A percentile compares a stretch with the other conserved stretches of the same genome.
Evolutionary conservation across 2,113 vertebrate genomes (phyloP).

Genomic region (Cynoglossus semilaevis): DNA sequence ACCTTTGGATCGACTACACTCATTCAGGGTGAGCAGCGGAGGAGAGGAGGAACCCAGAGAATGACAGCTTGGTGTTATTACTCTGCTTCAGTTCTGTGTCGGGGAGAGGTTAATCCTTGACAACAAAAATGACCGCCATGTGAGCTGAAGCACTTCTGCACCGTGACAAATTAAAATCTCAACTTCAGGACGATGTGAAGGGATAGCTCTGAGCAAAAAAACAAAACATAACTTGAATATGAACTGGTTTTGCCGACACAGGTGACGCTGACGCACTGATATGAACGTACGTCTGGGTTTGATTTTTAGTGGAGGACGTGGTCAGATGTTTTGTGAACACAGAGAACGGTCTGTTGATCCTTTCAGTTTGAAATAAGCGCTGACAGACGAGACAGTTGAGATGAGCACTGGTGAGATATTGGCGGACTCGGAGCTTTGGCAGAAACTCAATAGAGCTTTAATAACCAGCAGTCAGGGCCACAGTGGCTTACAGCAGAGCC

Average conservation of each 20-base stretch:
- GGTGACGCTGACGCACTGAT: constrained; percentile 25
- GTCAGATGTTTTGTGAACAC: constrained; percentile 34
- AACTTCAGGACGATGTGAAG: constrained; percentile 13
- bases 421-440: constrained; percentile 64
- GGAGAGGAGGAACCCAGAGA: constrained; percentile 37
- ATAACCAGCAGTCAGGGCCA: constrained; percentile 68
- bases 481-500: constrained; percentile 57
- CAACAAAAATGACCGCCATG: constrained; percentile 15
- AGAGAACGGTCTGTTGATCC: constrained; percentile 47
- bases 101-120: constrained; percentile 31
- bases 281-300: constrained; percentile 27
- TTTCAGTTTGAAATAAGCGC: constrained; percentile 53
- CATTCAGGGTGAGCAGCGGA: constrained; percentile 14
- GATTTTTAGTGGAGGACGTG: constrained; percentile 30
- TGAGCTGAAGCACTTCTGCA: constrained; percentile 28
- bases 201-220: constrained; percentile 4
- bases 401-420: constrained; percentile 65
- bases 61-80: constrained; percentile 30
- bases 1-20: constrained; percentile 30
- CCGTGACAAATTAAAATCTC: constrained; percentile 27
- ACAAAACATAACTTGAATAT: constrained; percentile 10
- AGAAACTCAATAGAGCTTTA: constrained; percentile 77
- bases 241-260: constrained; percentile 27
- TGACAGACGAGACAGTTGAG: constrained; percentile 60
- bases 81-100: constrained; percentile 12